Conservation (phyloP, 1,140 invertebrate species). For the Drosophila varians region DNA sequence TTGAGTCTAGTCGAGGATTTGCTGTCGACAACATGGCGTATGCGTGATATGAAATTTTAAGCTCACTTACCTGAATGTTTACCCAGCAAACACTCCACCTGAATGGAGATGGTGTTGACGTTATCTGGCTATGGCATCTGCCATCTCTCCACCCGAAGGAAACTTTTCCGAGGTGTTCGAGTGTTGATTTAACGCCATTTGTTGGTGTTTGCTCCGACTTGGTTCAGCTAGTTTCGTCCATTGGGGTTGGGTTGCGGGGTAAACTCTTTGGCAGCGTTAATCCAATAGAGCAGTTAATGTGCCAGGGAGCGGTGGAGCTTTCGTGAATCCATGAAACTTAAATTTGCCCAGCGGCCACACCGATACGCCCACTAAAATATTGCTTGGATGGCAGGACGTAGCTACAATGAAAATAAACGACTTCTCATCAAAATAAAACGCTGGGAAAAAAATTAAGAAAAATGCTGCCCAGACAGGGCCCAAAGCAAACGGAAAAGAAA, state of each 20-base stretch:
- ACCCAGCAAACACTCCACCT: constrained; percentile 24
- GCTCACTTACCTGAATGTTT: constrained; percentile 24
- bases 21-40: constrained; percentile 32
- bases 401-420: constrained; percentile 78
- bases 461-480: constrained; percentile 44
- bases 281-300: constrained; percentile 38
- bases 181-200: constrained; percentile 39
- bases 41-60: constrained; percentile 55
- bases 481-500: constrained; percentile 37
- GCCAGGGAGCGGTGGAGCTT: not conserved
- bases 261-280: constrained; percentile 6
- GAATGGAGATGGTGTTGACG: constrained; percentile 17
- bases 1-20: constrained; percentile 1
- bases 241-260: not conserved
- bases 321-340: constrained; percentile 8
- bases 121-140: constrained; percentile 8
- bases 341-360: constrained; percentile 14
- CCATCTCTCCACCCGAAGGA: constrained; percentile 11
- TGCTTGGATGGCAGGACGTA: constrained; percentile 4
- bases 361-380: constrained; percentile 35
- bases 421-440: constrained; percentile 76
- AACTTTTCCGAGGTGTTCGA: constrained; percentile 11
- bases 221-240: constrained; percentile 6
- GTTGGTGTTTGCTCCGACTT: constrained; percentile 21
- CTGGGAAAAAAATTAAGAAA: constrained; percentile 74